Base-by-base conservation (phyloP, 2,888 invertebrate species). In the Zhengitettix transpicula region DNA sequence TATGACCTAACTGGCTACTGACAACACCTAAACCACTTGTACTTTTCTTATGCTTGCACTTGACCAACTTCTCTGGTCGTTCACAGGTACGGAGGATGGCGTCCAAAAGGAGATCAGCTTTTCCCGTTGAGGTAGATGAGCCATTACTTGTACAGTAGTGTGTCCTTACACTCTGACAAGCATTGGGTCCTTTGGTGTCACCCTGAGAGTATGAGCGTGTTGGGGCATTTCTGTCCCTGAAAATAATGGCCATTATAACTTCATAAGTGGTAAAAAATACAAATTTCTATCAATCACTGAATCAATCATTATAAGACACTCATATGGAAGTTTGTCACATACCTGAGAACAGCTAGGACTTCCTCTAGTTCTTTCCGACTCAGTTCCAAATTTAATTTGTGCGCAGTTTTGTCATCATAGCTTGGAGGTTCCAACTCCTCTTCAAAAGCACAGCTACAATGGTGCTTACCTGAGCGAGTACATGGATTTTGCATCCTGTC, bases 381-480 rank as follows among this genome's bases (percentile, higher is more conserved):
- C 52, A 74, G 67, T 60, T 73, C 74, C 58, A 74, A 65, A 62
- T 73, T 74, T 59, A 74, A 70, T 58, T 73, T 74, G 11, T 66
- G 65, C 55, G 70, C 71, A 0, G 58, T 11, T 28, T 44, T 54
- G 14, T 9, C 11, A 11, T 40, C 41, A 40, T 16, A 52, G 40
- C 17, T 41, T 10, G 40, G 16, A 12, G 52, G 16, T 40, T 51
- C 40, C 10, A 51, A 42, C 16, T 80, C 81, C 2, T 84, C 82
- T 66, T 87, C 87, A 44, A 85, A 84, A 66, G 84, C 82, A 68
- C 85, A 85, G 59, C 78, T 82, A 72, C 88, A 89, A 65, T 83
- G 83, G 70, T 88, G 88, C 70, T 87, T 87, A 0, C 87, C 88
- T 61, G 80, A 85, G 65, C 84, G 80, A 65, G 82, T 83, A 72